Evolutionary conservation across 2,888 invertebrate species (phyloP), one percentile per base, ranked within the genome.

Genomic region (Galerucella pusilla): DNA sequence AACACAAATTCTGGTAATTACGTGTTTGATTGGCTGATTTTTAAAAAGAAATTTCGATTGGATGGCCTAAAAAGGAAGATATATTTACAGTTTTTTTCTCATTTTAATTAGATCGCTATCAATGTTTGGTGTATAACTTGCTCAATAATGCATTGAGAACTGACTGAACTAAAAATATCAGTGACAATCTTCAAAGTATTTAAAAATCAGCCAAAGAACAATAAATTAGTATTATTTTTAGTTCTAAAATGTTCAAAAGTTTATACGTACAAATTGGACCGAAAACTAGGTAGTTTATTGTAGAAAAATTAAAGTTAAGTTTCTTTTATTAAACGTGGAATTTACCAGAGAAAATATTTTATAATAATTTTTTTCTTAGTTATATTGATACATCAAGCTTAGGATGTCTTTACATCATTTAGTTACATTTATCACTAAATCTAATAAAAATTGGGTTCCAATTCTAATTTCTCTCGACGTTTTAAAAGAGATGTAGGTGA

Each of bases 1-100:
- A 89, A 74, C 25, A 4, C 35, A 45, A 10, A 14, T 6, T 12
- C 6, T 12, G 16, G 35, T 52, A n/a, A 28, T 1, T 12, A 5
- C 6, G 20, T 25, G 46, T 60, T 75, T 57, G 52, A 28, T 68
- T 46, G 71, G 75, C 52, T 28, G 59, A 68, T 71, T 71, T 75
- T 74, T 71, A 28, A 70, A 61, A 46, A 2, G 2, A 54, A 0
- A 60, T 9, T 16, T 11, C 20, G n/a, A 25, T n/a, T 6, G 45
- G 46, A 42, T 42, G 67, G 60, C 67, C 66, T 72, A 72, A 72
- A 63, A 49, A 2, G 6, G 5, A 49, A 14, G 14, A 49, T 49
- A 49, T 42, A 42, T 42, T 9, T 42, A 42, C 9, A 1, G 6
- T 5, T 7, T 42, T 42, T 42, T 42, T 42, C 7, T 42, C 9